Conservation (phyloP, 2,797 vertebrate genomes). For the Sardinella longiceps region DNA sequence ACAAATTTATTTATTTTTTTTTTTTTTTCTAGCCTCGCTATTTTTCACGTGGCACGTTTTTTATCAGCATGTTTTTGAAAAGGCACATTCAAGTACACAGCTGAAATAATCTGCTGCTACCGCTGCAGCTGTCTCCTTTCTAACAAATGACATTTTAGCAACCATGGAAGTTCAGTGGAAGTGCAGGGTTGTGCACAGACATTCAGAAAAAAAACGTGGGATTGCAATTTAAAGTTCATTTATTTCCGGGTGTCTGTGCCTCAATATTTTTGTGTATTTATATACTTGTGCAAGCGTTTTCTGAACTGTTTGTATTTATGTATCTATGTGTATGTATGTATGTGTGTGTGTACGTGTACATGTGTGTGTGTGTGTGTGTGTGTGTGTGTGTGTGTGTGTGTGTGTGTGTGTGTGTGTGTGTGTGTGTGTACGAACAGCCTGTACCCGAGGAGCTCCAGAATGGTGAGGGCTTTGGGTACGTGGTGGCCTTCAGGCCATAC, state of each 20-base stretch:
- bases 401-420: slow-evolving; percentile 39
- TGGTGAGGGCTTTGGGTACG: slow-evolving; percentile 92
- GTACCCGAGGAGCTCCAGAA: slow-evolving; percentile 97
- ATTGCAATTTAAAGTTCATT: slow-evolving; percentile 11
- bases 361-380: not conserved
- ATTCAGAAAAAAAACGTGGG: not conserved
- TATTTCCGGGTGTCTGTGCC: not conserved
- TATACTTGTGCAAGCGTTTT: not conserved
- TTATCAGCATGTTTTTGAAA: slow-evolving; percentile 43
- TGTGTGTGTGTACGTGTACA: not conserved
- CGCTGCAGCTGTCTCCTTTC: not conserved
- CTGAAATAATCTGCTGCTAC: slow-evolving; percentile 45
- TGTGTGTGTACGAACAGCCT: slow-evolving; percentile 72
- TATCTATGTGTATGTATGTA: not conserved
- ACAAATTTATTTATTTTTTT: slow-evolving; percentile 28
- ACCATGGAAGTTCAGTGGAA: not conserved
- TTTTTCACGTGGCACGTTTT: slow-evolving; percentile 4
- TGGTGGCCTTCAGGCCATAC: slow-evolving; percentile 90
- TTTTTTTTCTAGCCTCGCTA: slow-evolving; percentile 23
- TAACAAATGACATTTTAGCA: slow-evolving; percentile 23
- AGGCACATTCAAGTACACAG: slow-evolving; percentile 47
- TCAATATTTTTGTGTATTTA: not conserved
- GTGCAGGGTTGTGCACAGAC: not conserved
- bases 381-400: slow-evolving; percentile 22
- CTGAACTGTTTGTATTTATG: not conserved